These are phyloP conservation scores for Plemyria rubiginata DNA, from an alignment of 2,888 invertebrate species.

Conservation along the genomic window DNA sequence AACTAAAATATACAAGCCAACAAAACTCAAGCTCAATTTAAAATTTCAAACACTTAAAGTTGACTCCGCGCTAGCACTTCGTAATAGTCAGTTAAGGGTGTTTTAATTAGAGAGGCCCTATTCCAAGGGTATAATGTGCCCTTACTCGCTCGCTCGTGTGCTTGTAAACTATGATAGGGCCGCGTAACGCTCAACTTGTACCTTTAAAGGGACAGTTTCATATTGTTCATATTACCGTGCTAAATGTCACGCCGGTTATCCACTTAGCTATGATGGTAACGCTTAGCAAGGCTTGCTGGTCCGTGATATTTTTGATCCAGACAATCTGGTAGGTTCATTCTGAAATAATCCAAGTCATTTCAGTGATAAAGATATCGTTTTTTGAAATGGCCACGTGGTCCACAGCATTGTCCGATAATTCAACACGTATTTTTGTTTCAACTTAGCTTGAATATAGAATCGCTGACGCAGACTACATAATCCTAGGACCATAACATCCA, in stretches of 20 bases:
- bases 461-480: too few species aligned
- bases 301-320: slow-evolving; percentile 15
- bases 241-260: slow-evolving; percentile 57
- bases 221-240: slow-evolving; percentile 61
- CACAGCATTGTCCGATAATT: too few species aligned
- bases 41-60: slow-evolving; percentile 28
- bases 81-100: slow-evolving; percentile 78
- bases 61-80: slow-evolving; percentile 55
- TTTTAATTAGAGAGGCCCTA: slow-evolving; percentile 80
- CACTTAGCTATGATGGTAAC: slow-evolving; percentile 56
- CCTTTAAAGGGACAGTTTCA: slow-evolving; percentile 60
- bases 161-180: slow-evolving; percentile 75
- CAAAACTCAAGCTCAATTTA: slow-evolving; percentile 19
- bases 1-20: background rate
- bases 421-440: too few species aligned
- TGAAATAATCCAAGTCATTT: background rate
- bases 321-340: background rate
- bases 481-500: too few species aligned
- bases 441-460: too few species aligned
- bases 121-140: slow-evolving; percentile 77
- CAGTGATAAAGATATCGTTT: background rate
- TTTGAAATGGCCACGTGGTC: background rate
- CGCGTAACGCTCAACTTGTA: slow-evolving; percentile 53
- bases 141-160: slow-evolving; percentile 69
- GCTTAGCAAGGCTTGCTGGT: slow-evolving; percentile 29